Conservation (phyloP, 2,113 vertebrate species). For the Anser brachyrhynchus region DNA sequence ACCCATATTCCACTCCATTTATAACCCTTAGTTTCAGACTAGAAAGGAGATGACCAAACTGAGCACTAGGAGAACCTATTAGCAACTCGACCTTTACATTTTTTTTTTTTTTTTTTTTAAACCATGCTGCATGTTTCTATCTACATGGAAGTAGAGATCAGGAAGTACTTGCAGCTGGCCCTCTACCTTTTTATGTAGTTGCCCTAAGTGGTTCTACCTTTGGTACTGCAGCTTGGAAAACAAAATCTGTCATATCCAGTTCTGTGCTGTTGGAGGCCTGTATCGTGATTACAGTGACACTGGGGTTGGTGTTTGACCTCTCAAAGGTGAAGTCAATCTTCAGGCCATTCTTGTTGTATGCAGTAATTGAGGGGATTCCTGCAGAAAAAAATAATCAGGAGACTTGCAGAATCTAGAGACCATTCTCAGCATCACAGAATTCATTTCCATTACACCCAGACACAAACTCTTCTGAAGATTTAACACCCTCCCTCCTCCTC, state of each 20-base stretch:
- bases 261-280: constrained; percentile 96
- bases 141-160: not conserved
- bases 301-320: constrained; percentile 95
- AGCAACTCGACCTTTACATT: not conserved
- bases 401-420: not conserved
- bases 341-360: constrained; percentile 97
- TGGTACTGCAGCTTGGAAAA: constrained; percentile 99
- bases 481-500: not conserved
- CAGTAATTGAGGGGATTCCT: constrained; percentile 97
- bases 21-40: not conserved
- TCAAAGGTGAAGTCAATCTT: constrained; percentile 99
- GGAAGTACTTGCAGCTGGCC: not conserved
- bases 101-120: too few species aligned
- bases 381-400: not conserved
- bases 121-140: not conserved
- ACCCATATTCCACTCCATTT: not conserved
- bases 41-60: not conserved
- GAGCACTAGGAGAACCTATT: not conserved
- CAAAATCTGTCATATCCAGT: constrained; percentile 97
- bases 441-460: not conserved
- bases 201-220: constrained; percentile 81
- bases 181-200: not conserved
- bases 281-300: constrained; percentile 96
- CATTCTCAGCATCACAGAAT: not conserved
- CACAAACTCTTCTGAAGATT: not conserved